These are phyloP conservation scores for Petroica traversi DNA, from an alignment of 2,113 vertebrate species.

Conservation along the genomic window DNA sequence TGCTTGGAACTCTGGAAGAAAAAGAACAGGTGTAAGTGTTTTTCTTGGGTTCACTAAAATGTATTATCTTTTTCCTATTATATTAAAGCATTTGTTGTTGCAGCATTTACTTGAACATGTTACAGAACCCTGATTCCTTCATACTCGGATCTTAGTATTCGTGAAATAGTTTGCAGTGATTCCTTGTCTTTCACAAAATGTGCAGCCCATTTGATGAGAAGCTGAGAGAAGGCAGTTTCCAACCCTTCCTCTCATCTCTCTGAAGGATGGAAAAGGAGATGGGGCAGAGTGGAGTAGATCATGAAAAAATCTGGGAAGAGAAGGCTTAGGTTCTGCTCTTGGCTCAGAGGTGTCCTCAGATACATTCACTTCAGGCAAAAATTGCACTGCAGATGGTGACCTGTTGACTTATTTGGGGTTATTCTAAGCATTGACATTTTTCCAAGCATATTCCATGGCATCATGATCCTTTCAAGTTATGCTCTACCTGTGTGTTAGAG, in stretches of 20 bases:
- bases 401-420: neutral
- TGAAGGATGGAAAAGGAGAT: neutral
- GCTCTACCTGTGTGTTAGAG: neutral
- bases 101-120: neutral
- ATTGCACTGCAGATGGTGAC: neutral
- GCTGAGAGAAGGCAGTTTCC: neutral
- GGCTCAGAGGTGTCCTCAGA: neutral
- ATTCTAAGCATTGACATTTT: neutral
- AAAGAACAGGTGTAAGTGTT: neutral
- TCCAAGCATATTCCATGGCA: neutral
- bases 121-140: neutral
- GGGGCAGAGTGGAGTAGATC: neutral
- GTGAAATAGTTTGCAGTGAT: neutral
- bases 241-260: neutral
- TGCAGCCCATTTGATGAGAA: neutral
- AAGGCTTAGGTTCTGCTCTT: neutral
- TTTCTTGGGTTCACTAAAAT: neutral
- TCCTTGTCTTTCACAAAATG: neutral
- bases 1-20: neutral
- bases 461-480: neutral
- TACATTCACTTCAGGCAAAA: neutral
- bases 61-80: neutral
- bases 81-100: neutral
- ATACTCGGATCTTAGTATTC: neutral
- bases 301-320: neutral